phyloP scores from a whole-genome alignment of 2,113 vertebrate species.

The Cephalopterus ornatus region DNA sequence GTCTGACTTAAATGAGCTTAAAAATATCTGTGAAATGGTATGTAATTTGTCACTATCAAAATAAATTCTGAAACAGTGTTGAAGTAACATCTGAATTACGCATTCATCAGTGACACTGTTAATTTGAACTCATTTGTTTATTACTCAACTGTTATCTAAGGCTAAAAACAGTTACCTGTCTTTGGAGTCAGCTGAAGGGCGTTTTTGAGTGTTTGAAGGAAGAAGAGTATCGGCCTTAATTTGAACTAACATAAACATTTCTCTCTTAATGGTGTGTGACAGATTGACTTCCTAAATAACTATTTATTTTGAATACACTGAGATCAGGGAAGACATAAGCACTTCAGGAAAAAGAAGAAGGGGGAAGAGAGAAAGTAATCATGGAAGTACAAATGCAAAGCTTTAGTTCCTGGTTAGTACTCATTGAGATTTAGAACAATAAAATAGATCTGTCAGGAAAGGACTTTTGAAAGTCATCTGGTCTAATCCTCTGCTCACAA shows the following conservation, averaged over 20 bases:
- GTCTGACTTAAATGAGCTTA: background rate
- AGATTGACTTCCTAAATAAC: background rate
- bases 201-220: background rate
- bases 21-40: background rate
- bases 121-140: background rate
- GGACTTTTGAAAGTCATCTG: background rate
- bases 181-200: background rate
- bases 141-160: background rate
- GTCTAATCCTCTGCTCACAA: background rate
- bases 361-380: background rate
- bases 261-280: background rate
- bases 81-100: background rate
- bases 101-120: background rate
- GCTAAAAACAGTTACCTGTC: background rate
- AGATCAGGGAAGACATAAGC: background rate
- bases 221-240: background rate
- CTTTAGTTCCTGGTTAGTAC: background rate
- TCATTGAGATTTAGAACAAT: background rate
- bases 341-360: background rate
- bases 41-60: background rate
- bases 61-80: background rate
- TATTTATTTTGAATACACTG: background rate
- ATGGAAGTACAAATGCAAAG: background rate
- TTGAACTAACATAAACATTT: background rate
- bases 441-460: background rate